Conservation (phyloP, 1,140 invertebrate genomes). For the Drosophila kurseongensis region DNA sequence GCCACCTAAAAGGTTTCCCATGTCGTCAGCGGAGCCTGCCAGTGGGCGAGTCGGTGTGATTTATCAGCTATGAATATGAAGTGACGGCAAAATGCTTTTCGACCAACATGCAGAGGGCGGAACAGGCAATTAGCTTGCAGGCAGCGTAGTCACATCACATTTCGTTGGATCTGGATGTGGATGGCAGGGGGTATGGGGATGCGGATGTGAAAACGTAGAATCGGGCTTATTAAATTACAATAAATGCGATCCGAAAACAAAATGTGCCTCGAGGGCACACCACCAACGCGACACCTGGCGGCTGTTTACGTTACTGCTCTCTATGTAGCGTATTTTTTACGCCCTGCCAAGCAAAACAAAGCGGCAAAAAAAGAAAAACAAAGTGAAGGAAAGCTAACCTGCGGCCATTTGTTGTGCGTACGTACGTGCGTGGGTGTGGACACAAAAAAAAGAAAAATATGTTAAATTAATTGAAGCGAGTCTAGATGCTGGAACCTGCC, state of each 20-base stretch:
- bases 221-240: constrained; percentile 75
- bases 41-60: constrained; percentile 24
- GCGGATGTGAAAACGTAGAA: constrained; percentile 11
- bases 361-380: constrained; percentile 15
- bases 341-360: constrained; percentile 38
- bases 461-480: constrained; percentile 56
- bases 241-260: constrained; percentile 50
- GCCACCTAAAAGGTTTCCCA: constrained; percentile 70
- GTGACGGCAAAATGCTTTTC: constrained; percentile 32
- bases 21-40: constrained; percentile 27
- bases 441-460: constrained; percentile 39
- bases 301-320: constrained; percentile 29
- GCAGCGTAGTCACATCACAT: constrained; percentile 45
- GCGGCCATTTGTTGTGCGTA: constrained; percentile 14
- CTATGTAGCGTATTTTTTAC: constrained; percentile 46
- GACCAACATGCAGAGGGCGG: constrained; percentile 20
- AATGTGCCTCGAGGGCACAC: constrained; percentile 26
- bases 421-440: constrained; percentile 10
- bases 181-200: not conserved
- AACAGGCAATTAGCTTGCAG: constrained; percentile 67
- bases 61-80: constrained; percentile 57
- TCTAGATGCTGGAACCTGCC: constrained; percentile 5
- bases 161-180: not conserved
- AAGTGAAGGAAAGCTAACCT: constrained; percentile 32
- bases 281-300: constrained; percentile 33